phyloP scores from a whole-genome alignment of 1,140 invertebrate genomes.

The Caenorhabditis latens region DNA sequence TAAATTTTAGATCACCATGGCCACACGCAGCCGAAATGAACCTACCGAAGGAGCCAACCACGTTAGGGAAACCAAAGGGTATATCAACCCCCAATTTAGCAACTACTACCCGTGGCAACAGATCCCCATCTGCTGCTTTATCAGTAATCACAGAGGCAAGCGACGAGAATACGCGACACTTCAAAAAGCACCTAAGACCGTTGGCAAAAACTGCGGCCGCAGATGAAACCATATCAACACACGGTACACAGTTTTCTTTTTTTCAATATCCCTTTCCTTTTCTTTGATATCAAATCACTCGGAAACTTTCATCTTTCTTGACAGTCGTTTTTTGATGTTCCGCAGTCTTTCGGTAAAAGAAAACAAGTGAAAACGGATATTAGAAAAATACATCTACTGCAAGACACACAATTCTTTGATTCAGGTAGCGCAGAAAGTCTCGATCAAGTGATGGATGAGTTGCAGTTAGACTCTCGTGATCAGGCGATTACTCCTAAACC shows the following conservation, averaged over 20 bases:
- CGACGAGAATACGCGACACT: conserved; percentile 57
- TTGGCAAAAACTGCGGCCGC: conserved; percentile 10
- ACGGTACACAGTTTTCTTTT: background rate
- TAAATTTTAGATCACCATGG: conserved; percentile 46
- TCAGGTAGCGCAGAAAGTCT: conserved; percentile 41
- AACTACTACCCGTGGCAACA: background rate
- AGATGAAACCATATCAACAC: background rate
- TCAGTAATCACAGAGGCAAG: conserved; percentile 56
- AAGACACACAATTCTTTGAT: background rate
- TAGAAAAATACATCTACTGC: background rate
- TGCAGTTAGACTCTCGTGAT: conserved; percentile 12
- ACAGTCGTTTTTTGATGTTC: background rate
- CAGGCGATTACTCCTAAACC: conserved; percentile 19
- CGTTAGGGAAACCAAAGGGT: background rate
- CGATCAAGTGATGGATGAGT: conserved; percentile 49
- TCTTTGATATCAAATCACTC: background rate
- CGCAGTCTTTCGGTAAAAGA: background rate
- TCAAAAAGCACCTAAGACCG: conserved; percentile 35
- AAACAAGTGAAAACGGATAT: background rate
- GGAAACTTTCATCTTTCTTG: background rate
- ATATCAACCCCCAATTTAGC: conserved; percentile 14
- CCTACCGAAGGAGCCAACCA: background rate
- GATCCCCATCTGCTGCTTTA: conserved; percentile 10
- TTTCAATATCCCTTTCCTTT: background rate
- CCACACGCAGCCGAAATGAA: conserved; percentile 25